A percentile compares a stretch with the other conserved stretches of the same genome.
Evolutionary conservation across 1,140 invertebrate species (phyloP).

Genomic region (Tribolium castaneum): DNA sequence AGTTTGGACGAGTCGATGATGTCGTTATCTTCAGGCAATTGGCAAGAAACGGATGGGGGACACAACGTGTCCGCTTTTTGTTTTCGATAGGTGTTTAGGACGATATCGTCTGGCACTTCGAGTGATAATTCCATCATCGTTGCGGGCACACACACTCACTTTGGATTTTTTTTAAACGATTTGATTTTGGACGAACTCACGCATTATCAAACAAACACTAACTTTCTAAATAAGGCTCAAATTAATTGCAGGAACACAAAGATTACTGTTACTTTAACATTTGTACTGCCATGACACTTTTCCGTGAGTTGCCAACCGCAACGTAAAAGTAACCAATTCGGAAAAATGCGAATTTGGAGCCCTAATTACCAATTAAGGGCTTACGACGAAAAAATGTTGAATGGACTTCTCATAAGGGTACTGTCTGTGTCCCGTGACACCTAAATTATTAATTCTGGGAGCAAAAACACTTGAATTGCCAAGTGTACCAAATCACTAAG

Average conservation of each 20-base stretch:
- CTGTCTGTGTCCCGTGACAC: too few relatives aligned
- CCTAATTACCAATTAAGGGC: too few relatives aligned
- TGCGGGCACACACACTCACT: not conserved
- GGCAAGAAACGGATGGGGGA: not conserved
- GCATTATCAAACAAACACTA: not conserved
- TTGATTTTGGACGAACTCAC: not conserved
- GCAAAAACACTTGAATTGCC: too few relatives aligned
- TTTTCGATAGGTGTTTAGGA: not conserved
- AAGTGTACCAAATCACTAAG: not conserved
- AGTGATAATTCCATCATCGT: not conserved
- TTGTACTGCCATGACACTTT: constrained; percentile 20
- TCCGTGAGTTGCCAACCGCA: not conserved
- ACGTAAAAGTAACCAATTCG: not conserved
- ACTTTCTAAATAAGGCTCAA: constrained; percentile 25
- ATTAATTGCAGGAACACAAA: constrained; percentile 18
- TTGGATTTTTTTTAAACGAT: not conserved
- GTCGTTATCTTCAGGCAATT: constrained; percentile 46
- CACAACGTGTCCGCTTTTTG: not conserved
- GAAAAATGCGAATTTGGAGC: not conserved
- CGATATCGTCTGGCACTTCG: not conserved
- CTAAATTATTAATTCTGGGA: too few relatives aligned
- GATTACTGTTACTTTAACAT: constrained; percentile 18
- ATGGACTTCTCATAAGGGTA: too few relatives aligned
- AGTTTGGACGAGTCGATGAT: constrained; percentile 57
- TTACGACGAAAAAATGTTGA: too few relatives aligned